Base-by-base conservation (phyloP, 2,113 vertebrate species). In the Ciconia maguari region DNA sequence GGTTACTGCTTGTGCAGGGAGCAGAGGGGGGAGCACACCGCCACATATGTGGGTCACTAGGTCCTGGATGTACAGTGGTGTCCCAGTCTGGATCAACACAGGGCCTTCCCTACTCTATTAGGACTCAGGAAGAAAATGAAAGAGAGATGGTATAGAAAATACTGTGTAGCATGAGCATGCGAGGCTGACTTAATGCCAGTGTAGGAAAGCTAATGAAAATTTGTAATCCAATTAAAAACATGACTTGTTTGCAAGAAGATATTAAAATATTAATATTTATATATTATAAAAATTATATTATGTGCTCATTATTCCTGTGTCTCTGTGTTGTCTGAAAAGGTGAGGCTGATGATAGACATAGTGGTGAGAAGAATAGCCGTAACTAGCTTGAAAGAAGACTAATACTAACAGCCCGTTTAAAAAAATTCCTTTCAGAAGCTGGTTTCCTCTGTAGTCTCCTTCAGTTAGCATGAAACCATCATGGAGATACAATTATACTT, bases 401-500 rank as follows among this genome's bases (percentile, higher is more conserved):
- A 48, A 74, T 14, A 38, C 20, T 62, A 70, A 74, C 78, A 48
- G 29, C 42, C 20, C 38, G 42, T 82, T 84, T 20, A 51, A 65
- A 80, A 88, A 76, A 75, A 30, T 57, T 54, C 41, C 17, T 84
- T 89, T 91, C 81, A 91, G 84, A 69, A 58, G 25, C 11, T 84
- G 9, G 10, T 81, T 95, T 89, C 70, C 60, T 81, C 62, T 86
- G 54, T 86, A 92, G 72, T 83, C 71, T 92, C 65, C 89, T 96
- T 95, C 71, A 92, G 74, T 95, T 89, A 93, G 22, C 68, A 51
- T 42, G 68, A 78, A 92, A 58, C 26, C 32, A 54, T 93, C 58
- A 65, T 38, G 55, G 79, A 90, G 82, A 83, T 74, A 69, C 61
- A 95, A 93, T 96, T 96, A 94, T 71, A 51, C 46, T 83, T 94